These are phyloP conservation scores for Pycnomerus fuliginosus DNA, from an alignment of 2,888 invertebrate genomes.

Conservation along the genomic window DNA sequence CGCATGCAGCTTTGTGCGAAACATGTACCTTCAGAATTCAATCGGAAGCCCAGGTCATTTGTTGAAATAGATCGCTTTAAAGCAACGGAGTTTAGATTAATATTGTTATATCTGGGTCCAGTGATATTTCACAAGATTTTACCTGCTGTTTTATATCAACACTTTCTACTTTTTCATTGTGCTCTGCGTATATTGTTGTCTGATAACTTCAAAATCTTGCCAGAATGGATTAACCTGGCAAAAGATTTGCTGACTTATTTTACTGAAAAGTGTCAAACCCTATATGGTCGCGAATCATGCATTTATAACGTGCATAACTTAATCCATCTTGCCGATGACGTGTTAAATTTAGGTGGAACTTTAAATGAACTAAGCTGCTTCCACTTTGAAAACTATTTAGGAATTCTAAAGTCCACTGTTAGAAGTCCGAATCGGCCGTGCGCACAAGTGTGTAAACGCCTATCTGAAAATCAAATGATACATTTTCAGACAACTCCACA, in stretches of 20 bases:
- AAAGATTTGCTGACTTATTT: conserved; percentile 15
- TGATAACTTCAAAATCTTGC: conserved; percentile 4
- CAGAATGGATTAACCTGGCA: not conserved
- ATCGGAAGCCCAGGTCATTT: conserved; percentile 17
- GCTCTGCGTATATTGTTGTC: conserved; percentile 20
- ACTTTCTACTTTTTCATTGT: conserved; percentile 24
- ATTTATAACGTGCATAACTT: conserved; percentile 9
- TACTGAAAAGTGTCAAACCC: conserved; percentile 13
- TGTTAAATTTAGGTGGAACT: conserved; percentile 1
- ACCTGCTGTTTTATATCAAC: conserved; percentile 14
- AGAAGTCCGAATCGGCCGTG: not conserved
- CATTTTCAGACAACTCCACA: not conserved
- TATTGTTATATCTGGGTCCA: conserved; percentile 28
- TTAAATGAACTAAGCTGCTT: conserved; percentile 6
- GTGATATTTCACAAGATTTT: conserved; percentile 21
- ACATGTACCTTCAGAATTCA: conserved; percentile 14
- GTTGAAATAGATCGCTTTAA: conserved; percentile 14
- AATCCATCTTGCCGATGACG: conserved; percentile 8
- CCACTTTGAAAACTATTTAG: conserved; percentile 14
- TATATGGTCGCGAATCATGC: conserved; percentile 11
- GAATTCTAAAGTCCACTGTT: not conserved
- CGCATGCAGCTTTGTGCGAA: not conserved
- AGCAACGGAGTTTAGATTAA: conserved; percentile 29
- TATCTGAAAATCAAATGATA: not conserved
- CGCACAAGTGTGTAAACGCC: conserved; percentile 1